phyloP scores from a whole-genome alignment of 2,113 vertebrate species.

The Lathamus discolor region DNA sequence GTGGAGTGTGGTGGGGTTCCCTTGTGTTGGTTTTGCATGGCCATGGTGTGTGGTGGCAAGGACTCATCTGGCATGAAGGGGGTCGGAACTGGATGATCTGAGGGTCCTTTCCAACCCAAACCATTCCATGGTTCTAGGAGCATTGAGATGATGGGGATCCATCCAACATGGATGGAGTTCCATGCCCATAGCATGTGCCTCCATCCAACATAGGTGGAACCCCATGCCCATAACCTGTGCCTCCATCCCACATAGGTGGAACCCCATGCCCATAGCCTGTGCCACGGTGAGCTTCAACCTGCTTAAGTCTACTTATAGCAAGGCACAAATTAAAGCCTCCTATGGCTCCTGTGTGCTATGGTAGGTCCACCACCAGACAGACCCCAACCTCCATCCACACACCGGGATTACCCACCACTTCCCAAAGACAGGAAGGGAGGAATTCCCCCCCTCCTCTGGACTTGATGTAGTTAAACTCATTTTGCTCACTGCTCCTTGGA shows the following conservation, averaged over 20 bases:
- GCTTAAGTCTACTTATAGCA: neutral
- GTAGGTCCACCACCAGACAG: accelerated
- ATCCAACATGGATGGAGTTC: no score
- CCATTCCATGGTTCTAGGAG: neutral
- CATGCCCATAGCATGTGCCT: neutral
- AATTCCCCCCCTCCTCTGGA: neutral
- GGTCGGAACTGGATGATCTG: neutral
- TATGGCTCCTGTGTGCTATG: neutral
- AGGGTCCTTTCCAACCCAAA: neutral
- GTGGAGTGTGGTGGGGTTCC: accelerated
- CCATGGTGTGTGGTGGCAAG: accelerated
- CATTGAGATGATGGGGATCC: neutral
- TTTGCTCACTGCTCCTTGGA: neutral
- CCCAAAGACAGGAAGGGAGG: accelerated
- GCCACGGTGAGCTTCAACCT: neutral
- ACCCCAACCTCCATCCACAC: neutral
- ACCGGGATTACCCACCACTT: neutral
- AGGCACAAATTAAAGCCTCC: neutral
- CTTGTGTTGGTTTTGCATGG: neutral
- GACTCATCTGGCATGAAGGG: no score
- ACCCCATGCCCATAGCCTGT: neutral
- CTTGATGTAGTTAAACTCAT: neutral
- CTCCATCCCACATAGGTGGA: no score
- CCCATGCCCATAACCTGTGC: no score
- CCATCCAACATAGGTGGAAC: neutral